Evolutionary conservation across 2,113 vertebrate species (phyloP).

Genomic region (Taxidea taxus): DNA sequence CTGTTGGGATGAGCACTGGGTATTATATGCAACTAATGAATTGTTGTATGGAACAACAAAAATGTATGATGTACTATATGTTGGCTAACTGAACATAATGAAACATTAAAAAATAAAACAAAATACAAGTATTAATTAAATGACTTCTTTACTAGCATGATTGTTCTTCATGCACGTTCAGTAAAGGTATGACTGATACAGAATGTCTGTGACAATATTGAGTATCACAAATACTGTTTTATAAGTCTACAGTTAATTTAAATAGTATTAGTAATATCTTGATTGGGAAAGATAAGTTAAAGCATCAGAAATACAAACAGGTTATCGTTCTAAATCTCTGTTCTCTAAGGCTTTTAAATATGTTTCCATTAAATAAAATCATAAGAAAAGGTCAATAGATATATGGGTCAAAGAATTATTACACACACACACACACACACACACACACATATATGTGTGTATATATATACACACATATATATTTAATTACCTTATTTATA

Average conservation of each 20-base stretch:
- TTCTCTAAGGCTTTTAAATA: background rate
- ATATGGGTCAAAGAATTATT: background rate
- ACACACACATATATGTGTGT: background rate
- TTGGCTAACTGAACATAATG: too few relatives aligned
- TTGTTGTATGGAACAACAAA: too few relatives aligned
- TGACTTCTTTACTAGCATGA: background rate
- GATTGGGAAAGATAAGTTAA: background rate
- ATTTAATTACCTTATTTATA: background rate
- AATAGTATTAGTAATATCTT: background rate
- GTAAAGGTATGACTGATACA: background rate
- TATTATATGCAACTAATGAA: too few relatives aligned
- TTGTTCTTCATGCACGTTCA: background rate
- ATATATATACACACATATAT: background rate
- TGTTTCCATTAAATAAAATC: background rate
- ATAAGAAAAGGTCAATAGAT: background rate
- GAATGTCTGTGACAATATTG: background rate
- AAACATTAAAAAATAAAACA: too few relatives aligned
- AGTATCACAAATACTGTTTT: background rate
- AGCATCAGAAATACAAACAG: background rate
- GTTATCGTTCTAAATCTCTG: background rate
- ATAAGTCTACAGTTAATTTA: background rate
- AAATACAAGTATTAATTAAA: background rate
- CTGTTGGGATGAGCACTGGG: too few relatives aligned
- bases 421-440: background rate
- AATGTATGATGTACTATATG: too few relatives aligned